Evolutionary conservation across 2,888 invertebrate species (phyloP), one percentile per base, ranked within the genome.

Genomic region (Acleris laterana): DNA sequence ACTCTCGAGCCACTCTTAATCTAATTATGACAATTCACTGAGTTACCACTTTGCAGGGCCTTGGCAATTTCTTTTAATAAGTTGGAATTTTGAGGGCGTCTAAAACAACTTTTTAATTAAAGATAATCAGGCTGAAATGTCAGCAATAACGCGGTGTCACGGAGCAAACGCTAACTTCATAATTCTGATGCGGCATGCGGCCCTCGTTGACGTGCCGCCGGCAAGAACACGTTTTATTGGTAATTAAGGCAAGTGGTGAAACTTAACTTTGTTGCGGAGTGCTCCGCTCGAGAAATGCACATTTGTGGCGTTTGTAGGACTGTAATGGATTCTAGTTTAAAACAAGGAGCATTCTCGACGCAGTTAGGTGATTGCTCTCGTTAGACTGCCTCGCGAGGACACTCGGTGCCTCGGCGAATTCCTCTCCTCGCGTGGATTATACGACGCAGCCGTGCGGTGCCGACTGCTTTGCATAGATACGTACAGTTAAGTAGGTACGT

Each of bases 61-160:
- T 79, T 81, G 79, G 83, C 82, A 85, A 85, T 85, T 89, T 90
- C 85, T 89, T 89, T 89, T 87, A 86, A 88, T 87, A 88, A 86
- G 85, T 88, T 83, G 79, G 77, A 85, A 82, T 85, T 88, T 85
- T 74, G 80, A 75, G 83, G 83, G 81, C 78, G 81, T 80, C 83
- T 86, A 81, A 86, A 87, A 86, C 85, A 90, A 89, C 88, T 89
- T 90, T 90, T 89, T 89, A 89, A 90, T 89, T 89, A 89, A 89
- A 87, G 85, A 88, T 89, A 88, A 90, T 88, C 85, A 88, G 83
- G 77, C 81, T 81, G 80, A 86, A 89, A 85, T 82, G 85, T 85
- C 83, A 84, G 85, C 85, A 87, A 86, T 88, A 84, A 84, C 78
- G 83, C 81, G 82, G 81, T 85, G 86, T 85, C 87, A 83, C 80